phyloP scores from a whole-genome alignment of 1,140 invertebrate genomes.

The Palaemon carinicauda region DNA sequence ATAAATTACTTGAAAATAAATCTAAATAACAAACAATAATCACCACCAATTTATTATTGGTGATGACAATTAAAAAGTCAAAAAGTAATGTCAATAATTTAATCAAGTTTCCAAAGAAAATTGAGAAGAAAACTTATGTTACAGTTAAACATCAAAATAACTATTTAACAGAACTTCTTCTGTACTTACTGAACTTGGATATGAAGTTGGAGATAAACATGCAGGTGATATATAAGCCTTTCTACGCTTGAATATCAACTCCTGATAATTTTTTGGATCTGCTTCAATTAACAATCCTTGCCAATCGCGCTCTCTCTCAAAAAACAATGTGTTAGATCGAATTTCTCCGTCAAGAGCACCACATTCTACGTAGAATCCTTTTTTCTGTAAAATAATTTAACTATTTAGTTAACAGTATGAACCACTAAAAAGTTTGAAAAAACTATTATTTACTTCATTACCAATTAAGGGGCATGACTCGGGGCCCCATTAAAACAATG shows the following conservation, averaged over 20 bases:
- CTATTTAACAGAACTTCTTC: neutral
- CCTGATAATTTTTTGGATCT: conserved; percentile 63
- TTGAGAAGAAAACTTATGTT: too few relatives aligned
- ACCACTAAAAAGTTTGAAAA: too few relatives aligned
- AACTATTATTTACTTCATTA: too few relatives aligned
- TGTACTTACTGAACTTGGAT: conserved; percentile 60
- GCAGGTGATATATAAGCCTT: conserved; percentile 61
- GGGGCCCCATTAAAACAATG: too few relatives aligned
- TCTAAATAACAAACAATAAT: too few relatives aligned
- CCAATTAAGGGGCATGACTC: too few relatives aligned
- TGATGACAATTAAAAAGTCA: too few relatives aligned
- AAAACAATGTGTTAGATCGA: conserved; percentile 64
- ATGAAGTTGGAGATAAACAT: conserved; percentile 61
- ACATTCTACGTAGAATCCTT: conserved; percentile 64
- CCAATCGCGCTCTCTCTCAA: conserved; percentile 62
- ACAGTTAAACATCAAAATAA: neutral
- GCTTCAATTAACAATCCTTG: conserved; percentile 65
- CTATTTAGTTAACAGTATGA: neutral
- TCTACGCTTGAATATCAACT: conserved; percentile 60
- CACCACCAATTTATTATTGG: too few relatives aligned
- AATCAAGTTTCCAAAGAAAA: neutral
- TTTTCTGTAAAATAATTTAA: conserved; percentile 18
- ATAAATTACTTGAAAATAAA: too few relatives aligned
- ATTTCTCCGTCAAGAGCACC: conserved; percentile 64
- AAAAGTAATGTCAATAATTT: too few relatives aligned